Conservation (phyloP, 2,888 invertebrate species). For the Cephus spinipes region DNA sequence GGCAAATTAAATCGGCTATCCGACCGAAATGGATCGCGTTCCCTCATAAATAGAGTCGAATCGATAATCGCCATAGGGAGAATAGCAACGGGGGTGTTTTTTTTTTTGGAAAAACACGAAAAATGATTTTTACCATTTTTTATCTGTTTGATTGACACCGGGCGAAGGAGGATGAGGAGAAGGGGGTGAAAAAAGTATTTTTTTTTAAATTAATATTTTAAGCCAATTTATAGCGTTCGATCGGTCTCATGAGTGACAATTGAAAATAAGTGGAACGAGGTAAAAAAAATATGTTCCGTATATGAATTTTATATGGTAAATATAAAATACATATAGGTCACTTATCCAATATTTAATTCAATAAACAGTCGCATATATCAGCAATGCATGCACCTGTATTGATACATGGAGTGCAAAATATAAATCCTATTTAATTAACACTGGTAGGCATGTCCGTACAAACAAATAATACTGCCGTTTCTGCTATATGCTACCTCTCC, state of each 20-base stretch:
- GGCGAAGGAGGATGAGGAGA: too few relatives aligned
- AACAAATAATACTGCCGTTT: constrained; percentile 35
- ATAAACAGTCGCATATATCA: constrained; percentile 20
- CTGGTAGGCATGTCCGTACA: constrained; percentile 37
- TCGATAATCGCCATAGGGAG: background rate
- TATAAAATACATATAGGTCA: background rate
- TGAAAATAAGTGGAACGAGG: constrained; percentile 11
- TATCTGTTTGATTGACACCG: background rate
- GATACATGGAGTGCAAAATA: constrained; percentile 25
- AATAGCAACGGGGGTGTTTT: background rate
- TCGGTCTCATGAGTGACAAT: constrained; percentile 3
- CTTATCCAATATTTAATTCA: constrained; percentile 35
- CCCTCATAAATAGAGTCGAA: constrained; percentile 3
- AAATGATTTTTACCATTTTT: background rate
- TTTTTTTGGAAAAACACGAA: background rate
- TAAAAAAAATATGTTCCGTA: constrained; percentile 1
- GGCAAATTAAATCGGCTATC: constrained; percentile 41
- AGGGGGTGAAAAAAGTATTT: too few relatives aligned
- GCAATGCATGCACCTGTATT: background rate
- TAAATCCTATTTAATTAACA: constrained; percentile 50
- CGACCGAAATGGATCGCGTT: constrained; percentile 33
- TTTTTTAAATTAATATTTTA: background rate
- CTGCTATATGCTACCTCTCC: constrained; percentile 11
- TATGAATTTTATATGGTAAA: background rate
- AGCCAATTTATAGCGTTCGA: too few relatives aligned